These are phyloP conservation scores for Hycleus cichorii DNA, from an alignment of 1,140 invertebrate genomes.

Conservation along the genomic window DNA sequence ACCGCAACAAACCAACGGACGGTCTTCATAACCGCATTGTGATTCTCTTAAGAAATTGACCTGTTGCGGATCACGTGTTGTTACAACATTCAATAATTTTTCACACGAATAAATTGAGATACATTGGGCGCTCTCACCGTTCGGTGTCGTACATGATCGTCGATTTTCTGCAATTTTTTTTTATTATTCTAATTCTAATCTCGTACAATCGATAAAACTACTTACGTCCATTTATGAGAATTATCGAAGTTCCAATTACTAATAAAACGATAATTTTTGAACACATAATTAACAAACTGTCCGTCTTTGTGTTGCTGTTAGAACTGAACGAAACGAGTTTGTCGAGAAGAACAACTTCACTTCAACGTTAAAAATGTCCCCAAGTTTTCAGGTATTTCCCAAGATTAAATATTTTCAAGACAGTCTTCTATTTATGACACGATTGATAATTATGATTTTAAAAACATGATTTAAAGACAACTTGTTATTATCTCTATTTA, in stretches of 20 bases:
- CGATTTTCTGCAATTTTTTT: constrained; percentile 5
- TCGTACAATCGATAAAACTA: not conserved
- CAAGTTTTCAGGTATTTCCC: no score
- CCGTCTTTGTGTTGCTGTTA: no score
- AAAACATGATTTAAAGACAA: no score
- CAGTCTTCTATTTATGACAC: no score
- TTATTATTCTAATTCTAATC: not conserved
- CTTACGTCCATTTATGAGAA: constrained; percentile 7
- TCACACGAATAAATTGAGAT: constrained; percentile 38
- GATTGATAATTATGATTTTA: no score
- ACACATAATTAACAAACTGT: no score
- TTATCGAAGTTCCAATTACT: no score
- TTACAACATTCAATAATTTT: constrained; percentile 31
- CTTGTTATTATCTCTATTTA: no score
- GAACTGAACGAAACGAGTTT: no score
- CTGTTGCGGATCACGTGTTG: constrained; percentile 18
- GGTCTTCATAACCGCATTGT: constrained; percentile 24
- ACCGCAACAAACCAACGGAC: constrained; percentile 36
- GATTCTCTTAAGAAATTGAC: constrained; percentile 37
- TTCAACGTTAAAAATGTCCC: no score
- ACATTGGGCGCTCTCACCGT: constrained; percentile 36
- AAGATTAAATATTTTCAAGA: no score
- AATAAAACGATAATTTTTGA: not conserved
- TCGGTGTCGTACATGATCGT: constrained; percentile 33
- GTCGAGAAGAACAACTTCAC: no score